A percentile compares a stretch with the other conserved stretches of the same genome.
These are phyloP conservation scores for Isaurus tuberculatus DNA, from an alignment of 92 coral and sea anemone species.

Conservation along the genomic window DNA sequence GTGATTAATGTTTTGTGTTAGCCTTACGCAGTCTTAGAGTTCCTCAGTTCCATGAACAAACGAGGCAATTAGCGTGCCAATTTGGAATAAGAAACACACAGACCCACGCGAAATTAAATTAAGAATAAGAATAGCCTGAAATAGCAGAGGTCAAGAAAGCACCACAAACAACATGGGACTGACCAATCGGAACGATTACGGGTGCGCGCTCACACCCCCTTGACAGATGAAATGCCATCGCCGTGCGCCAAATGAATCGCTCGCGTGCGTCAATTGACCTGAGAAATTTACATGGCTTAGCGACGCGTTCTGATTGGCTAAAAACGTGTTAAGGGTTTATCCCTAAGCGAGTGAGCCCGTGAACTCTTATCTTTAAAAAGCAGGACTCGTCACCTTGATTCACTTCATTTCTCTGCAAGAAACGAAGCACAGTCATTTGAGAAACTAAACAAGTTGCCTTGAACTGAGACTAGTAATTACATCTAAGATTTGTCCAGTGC, in stretches of 20 bases:
- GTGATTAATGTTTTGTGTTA: neutral
- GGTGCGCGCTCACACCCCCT: constrained; percentile 41
- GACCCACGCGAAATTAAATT: constrained; percentile 41
- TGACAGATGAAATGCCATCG: constrained; percentile 16
- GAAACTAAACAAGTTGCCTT: neutral
- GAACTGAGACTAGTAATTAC: neutral
- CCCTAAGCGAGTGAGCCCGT: constrained; percentile 53
- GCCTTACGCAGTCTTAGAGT: neutral
- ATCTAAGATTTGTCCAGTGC: neutral
- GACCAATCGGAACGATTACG: constrained; percentile 8
- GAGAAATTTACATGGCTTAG: constrained; percentile 36
- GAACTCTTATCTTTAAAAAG: constrained; percentile 28
- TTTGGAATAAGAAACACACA: constrained; percentile 5
- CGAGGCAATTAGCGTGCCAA: constrained; percentile 33
- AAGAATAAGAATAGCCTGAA: constrained; percentile 39
- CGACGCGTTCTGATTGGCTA: constrained; percentile 41
- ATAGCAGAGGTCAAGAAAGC: constrained; percentile 32
- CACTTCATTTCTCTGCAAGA: constrained; percentile 28
- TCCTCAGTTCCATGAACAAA: constrained; percentile 17
- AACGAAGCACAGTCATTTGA: neutral
- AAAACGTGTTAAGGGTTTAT: constrained; percentile 38
- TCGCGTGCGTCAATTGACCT: constrained; percentile 47
- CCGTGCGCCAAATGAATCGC: constrained; percentile 31
- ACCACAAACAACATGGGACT: constrained; percentile 30
- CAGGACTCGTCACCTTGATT: constrained; percentile 25